These are phyloP conservation scores for Catharus minimus DNA, from an alignment of 2,113 vertebrate species.

Conservation along the genomic window DNA sequence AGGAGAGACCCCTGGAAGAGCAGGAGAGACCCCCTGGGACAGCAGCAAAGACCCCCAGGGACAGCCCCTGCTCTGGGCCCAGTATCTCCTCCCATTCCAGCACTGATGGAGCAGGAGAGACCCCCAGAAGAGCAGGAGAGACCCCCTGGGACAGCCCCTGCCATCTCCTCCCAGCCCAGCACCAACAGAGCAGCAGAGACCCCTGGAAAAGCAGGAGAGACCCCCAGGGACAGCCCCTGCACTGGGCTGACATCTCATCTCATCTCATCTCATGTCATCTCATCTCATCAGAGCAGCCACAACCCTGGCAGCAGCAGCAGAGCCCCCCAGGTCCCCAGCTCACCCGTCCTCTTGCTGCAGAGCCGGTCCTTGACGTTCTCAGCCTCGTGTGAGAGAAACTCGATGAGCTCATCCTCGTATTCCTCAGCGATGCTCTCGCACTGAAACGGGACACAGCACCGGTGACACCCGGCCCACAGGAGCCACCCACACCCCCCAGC, in stretches of 20 bases:
- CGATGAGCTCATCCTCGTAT: conserved; percentile 93
- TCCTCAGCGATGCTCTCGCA: conserved; percentile 95
- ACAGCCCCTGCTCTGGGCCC: background rate
- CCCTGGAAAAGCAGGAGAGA: too few species aligned
- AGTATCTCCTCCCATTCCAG: background rate
- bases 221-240: too few species aligned
- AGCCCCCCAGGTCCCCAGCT: background rate
- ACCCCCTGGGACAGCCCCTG: too few species aligned
- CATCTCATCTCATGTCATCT: background rate
- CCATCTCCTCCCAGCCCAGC: too few species aligned
- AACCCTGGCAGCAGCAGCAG: rapidly evolving
- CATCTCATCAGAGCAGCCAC: rapidly evolving
- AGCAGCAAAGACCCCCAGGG: background rate
- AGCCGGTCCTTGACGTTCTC: conserved; percentile 94
- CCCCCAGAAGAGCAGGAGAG: too few species aligned
- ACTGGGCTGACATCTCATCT: background rate
- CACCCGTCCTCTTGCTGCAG: conserved; percentile 95
- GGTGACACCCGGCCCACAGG: rapidly evolving
- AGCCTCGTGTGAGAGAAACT: conserved; percentile 89
- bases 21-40: background rate
- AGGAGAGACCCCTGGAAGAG: background rate
- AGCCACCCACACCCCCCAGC: rapidly evolving
- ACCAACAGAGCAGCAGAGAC: too few species aligned
- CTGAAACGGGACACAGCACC: conserved; percentile 52
- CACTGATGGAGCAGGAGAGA: too few species aligned